Evolutionary conservation across 2,888 invertebrate species (phyloP), one percentile per base, ranked within the genome.

Genomic region (Pseudoips prasinana): DNA sequence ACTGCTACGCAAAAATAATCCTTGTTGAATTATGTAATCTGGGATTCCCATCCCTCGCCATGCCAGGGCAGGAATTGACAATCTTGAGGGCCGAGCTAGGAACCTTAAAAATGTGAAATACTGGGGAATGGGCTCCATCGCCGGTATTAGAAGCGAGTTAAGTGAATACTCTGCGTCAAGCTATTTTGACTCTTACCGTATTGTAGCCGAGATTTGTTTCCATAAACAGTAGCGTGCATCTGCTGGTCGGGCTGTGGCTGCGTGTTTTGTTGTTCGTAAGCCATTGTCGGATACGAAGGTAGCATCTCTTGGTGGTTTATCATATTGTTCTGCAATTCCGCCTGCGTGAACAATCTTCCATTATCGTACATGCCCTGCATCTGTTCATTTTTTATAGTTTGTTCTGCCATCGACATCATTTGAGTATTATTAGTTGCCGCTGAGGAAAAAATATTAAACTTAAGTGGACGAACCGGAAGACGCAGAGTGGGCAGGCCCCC

Each of bases 341-440:
- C 56, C 46, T 82, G 83, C 7, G 64, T 53, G 58, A 70, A 89
- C 52, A 83, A 56, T 22, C 81, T 66, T 23, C 73, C 70, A 46
- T 67, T 80, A 29, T 79, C 77, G 52, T 79, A 86, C 71, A 85
- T 73, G 27, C 77, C 73, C 68, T 86, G 68, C 36, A 83, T 83
- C 47, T 85, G 83, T 49, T 87, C 87, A 50, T 72, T 82, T 58
- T 88, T 88, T 27, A 79, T 57, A 8, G 60, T 56, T 57, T 79
- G 84, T 37, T 75, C 78, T 30, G 71, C 52, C 69, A 85, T 72
- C 25, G 79, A 58, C 64, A 84, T 67, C 66, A 87, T 75, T 63
- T 85, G 87, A 66, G 78, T 77, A 73, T 78, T 86, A 56, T 72
- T 84, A 47, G 58, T 79, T 38, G 85, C 72, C 58, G 83, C 86